Evolutionary conservation across 2,113 vertebrate species (phyloP).

Genomic region (Thomomys bottae): DNA sequence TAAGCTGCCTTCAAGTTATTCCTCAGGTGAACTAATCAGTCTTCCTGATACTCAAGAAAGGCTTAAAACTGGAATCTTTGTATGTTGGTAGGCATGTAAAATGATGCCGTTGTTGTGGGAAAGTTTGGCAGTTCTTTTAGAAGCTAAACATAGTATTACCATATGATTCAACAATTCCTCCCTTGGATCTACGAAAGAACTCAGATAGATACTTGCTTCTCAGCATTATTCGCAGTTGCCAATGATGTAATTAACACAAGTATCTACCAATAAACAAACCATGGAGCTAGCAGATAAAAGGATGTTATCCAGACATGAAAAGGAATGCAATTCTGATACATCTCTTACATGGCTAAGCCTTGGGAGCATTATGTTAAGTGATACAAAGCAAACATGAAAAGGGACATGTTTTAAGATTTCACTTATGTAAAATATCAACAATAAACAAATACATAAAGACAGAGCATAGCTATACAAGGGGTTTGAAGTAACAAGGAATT

Average conservation of each 20-base stretch:
- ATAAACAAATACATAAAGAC: neutral
- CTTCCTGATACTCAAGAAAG: constrained; percentile 5
- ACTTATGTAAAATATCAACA: neutral
- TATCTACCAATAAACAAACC: neutral
- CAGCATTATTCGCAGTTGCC: constrained; percentile 37
- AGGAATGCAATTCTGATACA: neutral
- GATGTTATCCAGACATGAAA: constrained; percentile 31
- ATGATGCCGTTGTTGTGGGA: neutral
- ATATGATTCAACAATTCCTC: constrained; percentile 45
- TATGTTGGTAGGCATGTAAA: neutral
- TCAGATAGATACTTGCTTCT: constrained; percentile 12
- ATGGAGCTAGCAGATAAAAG: neutral
- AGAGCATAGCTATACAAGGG: neutral
- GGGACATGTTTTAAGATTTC: neutral
- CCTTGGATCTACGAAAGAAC: constrained; percentile 39
- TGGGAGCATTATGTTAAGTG: neutral
- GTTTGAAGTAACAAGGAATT: neutral
- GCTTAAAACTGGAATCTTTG: neutral
- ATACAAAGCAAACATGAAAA: neutral
- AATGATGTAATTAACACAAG: constrained; percentile 2
- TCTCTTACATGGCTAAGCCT: neutral
- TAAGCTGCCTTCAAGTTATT: neutral
- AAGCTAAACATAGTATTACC: constrained; percentile 57
- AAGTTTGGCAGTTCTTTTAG: constrained; percentile 38
- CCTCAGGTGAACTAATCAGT: neutral